Evolutionary conservation across 2,113 vertebrate species (phyloP).

Genomic region (Plotosus lineatus): DNA sequence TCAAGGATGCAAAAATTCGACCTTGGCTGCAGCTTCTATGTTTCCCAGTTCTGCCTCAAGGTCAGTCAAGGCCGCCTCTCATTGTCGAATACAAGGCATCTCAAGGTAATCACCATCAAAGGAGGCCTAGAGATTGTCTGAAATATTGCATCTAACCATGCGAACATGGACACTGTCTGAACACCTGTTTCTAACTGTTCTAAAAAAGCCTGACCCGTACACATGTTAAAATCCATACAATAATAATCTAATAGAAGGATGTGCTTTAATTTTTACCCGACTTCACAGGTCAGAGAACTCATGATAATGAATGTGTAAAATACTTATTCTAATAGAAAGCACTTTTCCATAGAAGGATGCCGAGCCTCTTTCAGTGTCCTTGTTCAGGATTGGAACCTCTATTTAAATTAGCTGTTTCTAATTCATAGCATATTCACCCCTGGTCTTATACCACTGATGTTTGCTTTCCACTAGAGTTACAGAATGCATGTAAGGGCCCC

Average conservation of each 20-base stretch:
- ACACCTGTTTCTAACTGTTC: background rate
- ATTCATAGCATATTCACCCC: slow-evolving; percentile 50
- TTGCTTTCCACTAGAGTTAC: slow-evolving; percentile 55
- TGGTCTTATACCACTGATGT: slow-evolving; percentile 45
- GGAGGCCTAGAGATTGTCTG: background rate
- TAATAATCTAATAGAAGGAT: background rate
- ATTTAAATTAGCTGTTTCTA: slow-evolving; percentile 54
- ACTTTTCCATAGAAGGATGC: background rate
- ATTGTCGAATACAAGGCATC: slow-evolving; percentile 31
- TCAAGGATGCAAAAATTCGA: slow-evolving; percentile 33
- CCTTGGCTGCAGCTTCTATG: slow-evolving; percentile 27
- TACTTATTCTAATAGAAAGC: slow-evolving; percentile 11
- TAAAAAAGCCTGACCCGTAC: background rate
- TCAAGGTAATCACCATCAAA: slow-evolving; percentile 21
- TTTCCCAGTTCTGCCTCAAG: slow-evolving; percentile 23
- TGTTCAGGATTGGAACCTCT: slow-evolving; percentile 26
- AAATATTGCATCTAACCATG: slow-evolving; percentile 4
- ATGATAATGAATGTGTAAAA: background rate
- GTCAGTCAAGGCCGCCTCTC: slow-evolving; percentile 35
- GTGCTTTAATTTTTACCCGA: background rate
- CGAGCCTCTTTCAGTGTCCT: slow-evolving; percentile 21
- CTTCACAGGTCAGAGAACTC: background rate
- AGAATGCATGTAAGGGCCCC: slow-evolving; percentile 51
- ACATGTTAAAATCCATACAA: background rate
- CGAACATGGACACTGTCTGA: background rate